Percentiles rank a stretch among this genome's conserved stretches.
Evolutionary conservation across 2,888 invertebrate genomes (phyloP).

Genomic region (Luffia ferchaultella): DNA sequence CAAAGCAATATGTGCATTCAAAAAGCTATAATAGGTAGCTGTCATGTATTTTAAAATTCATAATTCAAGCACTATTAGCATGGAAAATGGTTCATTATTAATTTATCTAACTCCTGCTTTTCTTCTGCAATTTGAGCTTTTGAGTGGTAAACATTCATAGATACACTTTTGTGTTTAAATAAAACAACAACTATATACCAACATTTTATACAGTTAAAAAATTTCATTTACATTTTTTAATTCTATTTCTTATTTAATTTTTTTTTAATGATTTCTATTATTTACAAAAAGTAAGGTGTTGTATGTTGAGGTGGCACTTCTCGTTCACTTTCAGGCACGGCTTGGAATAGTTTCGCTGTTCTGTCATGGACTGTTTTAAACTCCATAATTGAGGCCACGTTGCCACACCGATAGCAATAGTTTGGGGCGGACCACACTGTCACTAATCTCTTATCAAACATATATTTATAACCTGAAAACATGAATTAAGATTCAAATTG

Average conservation of each 20-base stretch:
- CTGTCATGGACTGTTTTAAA: slow-evolving; percentile 82
- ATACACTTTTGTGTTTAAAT: no score
- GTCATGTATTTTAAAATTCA: no score
- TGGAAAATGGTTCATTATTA: no score
- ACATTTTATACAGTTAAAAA: slow-evolving; percentile 2
- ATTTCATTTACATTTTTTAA: neutral
- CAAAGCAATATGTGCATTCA: no score
- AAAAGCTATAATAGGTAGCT: no score
- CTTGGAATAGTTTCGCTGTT: slow-evolving; percentile 88
- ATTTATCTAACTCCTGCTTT: no score
- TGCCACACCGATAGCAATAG: slow-evolving; percentile 99
- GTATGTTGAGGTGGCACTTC: slow-evolving; percentile 92
- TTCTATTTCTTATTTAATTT: neutral
- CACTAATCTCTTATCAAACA: slow-evolving; percentile 96
- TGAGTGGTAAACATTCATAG: no score
- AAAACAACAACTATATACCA: no score
- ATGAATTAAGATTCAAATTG: no score
- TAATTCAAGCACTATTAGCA: no score
- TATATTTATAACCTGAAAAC: slow-evolving; percentile 92
- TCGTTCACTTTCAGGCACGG: slow-evolving; percentile 94
- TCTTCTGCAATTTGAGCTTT: no score
- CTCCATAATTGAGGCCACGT: slow-evolving; percentile 95
- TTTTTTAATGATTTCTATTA: slow-evolving; percentile 14
- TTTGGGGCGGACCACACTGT: slow-evolving; percentile 99
- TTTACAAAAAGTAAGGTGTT: slow-evolving; percentile 96